phyloP scores from a whole-genome alignment of 2,888 invertebrate genomes.

The Caenorhabditis uteleia region DNA sequence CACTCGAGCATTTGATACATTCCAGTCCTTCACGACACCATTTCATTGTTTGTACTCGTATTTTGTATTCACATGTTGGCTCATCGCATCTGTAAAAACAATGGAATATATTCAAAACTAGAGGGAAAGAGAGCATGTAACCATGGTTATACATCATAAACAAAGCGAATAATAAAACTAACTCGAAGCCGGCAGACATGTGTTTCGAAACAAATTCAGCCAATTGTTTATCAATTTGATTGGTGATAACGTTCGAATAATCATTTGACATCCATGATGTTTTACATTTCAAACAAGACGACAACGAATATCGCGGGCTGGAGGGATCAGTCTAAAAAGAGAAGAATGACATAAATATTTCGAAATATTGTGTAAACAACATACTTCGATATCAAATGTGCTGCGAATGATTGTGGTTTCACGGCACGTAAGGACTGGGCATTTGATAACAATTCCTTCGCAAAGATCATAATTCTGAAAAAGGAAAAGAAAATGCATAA shows the following conservation, averaged over 20 bases:
- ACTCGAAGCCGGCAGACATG: slow-evolving; percentile 25
- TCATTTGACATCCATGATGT: slow-evolving; percentile 12
- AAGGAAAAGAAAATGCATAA: background rate
- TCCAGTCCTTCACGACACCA: slow-evolving; percentile 52
- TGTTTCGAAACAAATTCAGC: slow-evolving; percentile 32
- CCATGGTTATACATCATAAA: no score
- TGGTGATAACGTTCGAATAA: slow-evolving; percentile 15
- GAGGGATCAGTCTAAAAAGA: slow-evolving; percentile 22
- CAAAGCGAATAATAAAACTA: slow-evolving; percentile 3
- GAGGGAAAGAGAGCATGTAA: no score
- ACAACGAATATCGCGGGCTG: slow-evolving; percentile 22
- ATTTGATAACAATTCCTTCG: slow-evolving; percentile 22
- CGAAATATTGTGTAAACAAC: background rate
- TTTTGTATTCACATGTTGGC: slow-evolving; percentile 46
- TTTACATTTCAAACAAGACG: slow-evolving; percentile 34
- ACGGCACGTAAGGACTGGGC: slow-evolving; percentile 17
- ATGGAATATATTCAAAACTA: background rate
- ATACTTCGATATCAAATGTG: slow-evolving; percentile 24
- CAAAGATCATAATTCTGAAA: slow-evolving; percentile 35
- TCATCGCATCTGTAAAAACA: slow-evolving; percentile 53
- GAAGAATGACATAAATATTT: background rate
- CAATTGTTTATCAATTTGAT: slow-evolving; percentile 31
- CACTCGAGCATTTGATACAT: slow-evolving; percentile 55
- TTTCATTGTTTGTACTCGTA: slow-evolving; percentile 30
- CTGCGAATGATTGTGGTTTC: slow-evolving; percentile 29